Evolutionary conservation across 2,113 vertebrate genomes (phyloP).

Genomic region (Urocolius indicus): DNA sequence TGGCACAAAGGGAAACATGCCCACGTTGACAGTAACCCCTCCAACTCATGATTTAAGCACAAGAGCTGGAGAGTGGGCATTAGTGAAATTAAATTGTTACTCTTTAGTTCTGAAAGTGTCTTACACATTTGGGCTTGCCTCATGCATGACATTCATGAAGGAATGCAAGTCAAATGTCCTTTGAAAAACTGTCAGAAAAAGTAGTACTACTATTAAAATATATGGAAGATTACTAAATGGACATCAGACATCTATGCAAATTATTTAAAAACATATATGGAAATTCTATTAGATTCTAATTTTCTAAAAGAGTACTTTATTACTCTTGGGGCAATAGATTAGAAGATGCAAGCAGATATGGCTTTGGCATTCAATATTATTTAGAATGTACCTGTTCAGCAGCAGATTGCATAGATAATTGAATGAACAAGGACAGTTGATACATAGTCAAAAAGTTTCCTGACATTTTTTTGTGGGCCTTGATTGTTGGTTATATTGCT

Average conservation of each 20-base stretch:
- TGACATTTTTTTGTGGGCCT: not conserved
- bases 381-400: not conserved
- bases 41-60: not conserved
- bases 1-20: fast-evolving
- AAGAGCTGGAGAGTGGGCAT: not conserved
- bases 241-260: not conserved
- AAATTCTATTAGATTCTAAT: not conserved
- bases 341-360: not conserved
- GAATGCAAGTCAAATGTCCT: not conserved
- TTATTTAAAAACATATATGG: not conserved
- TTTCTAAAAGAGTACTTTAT: not conserved
- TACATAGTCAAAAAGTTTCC: not conserved
- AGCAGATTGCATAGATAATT: not conserved
- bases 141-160: not conserved
- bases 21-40: not conserved
- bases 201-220: not conserved
- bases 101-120: not conserved
- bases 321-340: not conserved
- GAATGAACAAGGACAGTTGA: not conserved
- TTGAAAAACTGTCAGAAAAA: not conserved
- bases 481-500: not conserved
- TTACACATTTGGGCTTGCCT: not conserved
- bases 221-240: not conserved
- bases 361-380: not conserved
- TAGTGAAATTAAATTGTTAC: not conserved